A percentile compares a stretch with the other conserved stretches of the same genome.
Conservation (phyloP, 2,797 vertebrate genomes). For the Clarias laeviceps region DNA sequence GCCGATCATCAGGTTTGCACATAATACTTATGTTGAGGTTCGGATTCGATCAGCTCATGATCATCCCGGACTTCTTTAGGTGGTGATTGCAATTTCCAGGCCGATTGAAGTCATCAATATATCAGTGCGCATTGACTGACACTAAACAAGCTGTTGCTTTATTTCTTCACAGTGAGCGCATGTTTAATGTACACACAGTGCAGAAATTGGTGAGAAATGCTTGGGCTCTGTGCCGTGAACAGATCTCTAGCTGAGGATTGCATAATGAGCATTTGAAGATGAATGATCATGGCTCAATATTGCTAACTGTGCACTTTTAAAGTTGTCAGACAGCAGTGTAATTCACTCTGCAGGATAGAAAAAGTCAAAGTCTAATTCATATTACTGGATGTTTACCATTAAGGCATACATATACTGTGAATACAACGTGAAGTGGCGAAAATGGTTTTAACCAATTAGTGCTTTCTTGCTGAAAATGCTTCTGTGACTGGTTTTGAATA, state of each 20-base stretch:
- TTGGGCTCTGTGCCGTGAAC: background rate
- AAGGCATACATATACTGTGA: background rate
- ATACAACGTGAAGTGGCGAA: too few relatives aligned
- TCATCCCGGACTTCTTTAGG: background rate
- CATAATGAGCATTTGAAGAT: constrained; percentile 28
- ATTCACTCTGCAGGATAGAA: constrained; percentile 8
- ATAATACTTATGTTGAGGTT: too few relatives aligned
- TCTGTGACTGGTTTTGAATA: too few relatives aligned
- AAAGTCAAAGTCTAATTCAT: background rate
- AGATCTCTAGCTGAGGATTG: constrained; percentile 9
- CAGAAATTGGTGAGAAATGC: background rate
- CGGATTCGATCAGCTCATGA: background rate
- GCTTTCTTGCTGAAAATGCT: too few relatives aligned
- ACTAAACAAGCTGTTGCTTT: background rate
- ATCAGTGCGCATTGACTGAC: background rate
- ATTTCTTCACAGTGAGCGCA: background rate
- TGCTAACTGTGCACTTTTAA: constrained; percentile 25
- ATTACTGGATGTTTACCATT: background rate
- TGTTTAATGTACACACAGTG: constrained; percentile 4
- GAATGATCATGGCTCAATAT: constrained; percentile 18
- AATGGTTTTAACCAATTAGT: too few relatives aligned
- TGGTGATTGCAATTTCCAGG: background rate
- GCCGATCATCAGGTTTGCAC: background rate
- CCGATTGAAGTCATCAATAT: background rate
- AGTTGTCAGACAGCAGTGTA: constrained; percentile 18